Conservation (phyloP, 2,113 vertebrate species). For the Orientallactaga bullata region DNA sequence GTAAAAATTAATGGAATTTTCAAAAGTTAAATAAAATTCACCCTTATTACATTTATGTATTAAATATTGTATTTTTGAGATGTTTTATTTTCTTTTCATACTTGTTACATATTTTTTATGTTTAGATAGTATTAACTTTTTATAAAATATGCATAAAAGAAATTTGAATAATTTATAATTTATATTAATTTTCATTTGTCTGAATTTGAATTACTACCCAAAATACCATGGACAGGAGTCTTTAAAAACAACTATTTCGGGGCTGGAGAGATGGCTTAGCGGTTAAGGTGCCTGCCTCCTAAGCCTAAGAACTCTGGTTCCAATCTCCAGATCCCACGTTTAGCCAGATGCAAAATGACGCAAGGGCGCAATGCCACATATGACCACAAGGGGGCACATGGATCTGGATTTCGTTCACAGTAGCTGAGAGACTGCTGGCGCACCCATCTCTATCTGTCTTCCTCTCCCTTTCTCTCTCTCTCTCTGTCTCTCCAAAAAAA, state of each 20-base stretch:
- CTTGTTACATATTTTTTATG: background rate
- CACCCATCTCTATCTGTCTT: no score
- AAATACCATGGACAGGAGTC: background rate
- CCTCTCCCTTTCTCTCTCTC: no score
- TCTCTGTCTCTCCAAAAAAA: no score
- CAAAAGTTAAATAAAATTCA: conserved; percentile 20
- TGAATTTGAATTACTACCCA: background rate
- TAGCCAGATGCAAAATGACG: no score
- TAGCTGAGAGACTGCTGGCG: no score
- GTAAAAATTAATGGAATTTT: background rate
- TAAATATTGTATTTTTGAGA: background rate
- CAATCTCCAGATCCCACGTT: no score
- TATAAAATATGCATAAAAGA: background rate
- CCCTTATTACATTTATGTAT: background rate
- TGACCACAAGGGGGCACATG: no score
- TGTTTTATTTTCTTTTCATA: background rate
- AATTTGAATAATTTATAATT: background rate
- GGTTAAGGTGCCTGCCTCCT: no score
- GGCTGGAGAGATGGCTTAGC: no score
- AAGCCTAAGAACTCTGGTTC: no score
- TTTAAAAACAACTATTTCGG: background rate
- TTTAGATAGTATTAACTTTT: background rate
- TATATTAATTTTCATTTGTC: background rate
- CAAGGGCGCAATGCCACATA: no score
- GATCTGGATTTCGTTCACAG: no score